Base-by-base conservation (phyloP, 2,888 invertebrate species). In the Melanostoma scalare region DNA sequence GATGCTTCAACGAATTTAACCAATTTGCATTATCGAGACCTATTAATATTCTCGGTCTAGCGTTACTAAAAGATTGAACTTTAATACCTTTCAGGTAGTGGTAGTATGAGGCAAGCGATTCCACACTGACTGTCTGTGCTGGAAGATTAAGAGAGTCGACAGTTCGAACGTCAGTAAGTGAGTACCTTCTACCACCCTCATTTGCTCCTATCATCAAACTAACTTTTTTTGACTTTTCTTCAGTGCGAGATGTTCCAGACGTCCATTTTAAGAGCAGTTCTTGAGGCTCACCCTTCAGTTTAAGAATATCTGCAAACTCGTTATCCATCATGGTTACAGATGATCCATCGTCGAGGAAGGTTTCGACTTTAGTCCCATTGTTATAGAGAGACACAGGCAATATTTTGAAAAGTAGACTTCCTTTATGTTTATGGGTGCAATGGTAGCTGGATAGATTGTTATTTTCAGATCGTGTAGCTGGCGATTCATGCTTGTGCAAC, bases 261-360 rank as follows among this genome's bases (percentile, higher is more conserved):
- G 72, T 60, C 67, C 75, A 75, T n/a, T 44, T 38, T 36, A 52
- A 36, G 8, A 10, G 38, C 1, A 58, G 56, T 20, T 56, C 56
- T 35, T 68, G 1, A 2, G 40, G 20, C 31, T 75, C 35, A 9
- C 81, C 65, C 10, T 33, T 55, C 20, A 75, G 10, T 0, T 60
- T 53, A 4, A 75, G 35, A 38, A 33, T 40, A 0, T 48, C 9
- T 1, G 75, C 81, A 1, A 75, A n/a, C 9, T 36, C 30, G 3
- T 81, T 72, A 1, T 81, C 67, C 35, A 77, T 79, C 50, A 86
- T 40, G 6, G 77, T 81, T 3, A 72, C 72, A 0, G 72, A 76
- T n/a, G 84, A 80, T 3, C 60, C 77, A 40, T 85, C 77, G 38
- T 85, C 78, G 6, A 82, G 61, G 40, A 85, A 52, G 8, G 68